These are phyloP conservation scores for Aptenodytes patagonicus DNA, from an alignment of 2,113 vertebrate species.

Conservation along the genomic window DNA sequence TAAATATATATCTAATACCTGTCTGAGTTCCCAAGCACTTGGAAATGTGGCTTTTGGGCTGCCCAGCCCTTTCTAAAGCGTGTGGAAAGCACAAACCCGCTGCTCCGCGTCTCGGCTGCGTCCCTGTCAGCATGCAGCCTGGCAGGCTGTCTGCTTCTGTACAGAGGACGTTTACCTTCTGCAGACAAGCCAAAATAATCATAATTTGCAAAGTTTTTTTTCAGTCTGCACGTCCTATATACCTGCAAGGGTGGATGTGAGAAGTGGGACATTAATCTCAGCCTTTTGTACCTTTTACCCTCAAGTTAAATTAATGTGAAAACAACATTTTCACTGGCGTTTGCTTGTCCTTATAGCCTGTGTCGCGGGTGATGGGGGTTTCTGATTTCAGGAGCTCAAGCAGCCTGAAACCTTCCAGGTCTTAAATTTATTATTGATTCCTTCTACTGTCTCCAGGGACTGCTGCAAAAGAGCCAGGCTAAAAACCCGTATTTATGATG, in stretches of 20 bases:
- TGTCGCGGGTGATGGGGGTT: background rate
- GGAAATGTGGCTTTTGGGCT: background rate
- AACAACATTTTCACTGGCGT: background rate
- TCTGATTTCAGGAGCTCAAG: background rate
- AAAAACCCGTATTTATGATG: slow-evolving; percentile 55
- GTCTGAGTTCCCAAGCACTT: background rate
- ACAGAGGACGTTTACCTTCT: background rate
- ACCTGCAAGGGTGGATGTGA: background rate
- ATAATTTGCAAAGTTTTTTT: background rate
- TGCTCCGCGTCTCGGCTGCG: background rate
- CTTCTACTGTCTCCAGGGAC: slow-evolving; percentile 21
- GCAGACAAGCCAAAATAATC: background rate
- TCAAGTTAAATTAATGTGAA: background rate
- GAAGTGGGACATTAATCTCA: background rate
- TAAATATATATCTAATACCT: background rate
- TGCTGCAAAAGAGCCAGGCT: slow-evolving; percentile 40
- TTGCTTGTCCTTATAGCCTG: background rate
- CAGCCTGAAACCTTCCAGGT: slow-evolving; percentile 38
- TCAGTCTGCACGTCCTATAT: background rate
- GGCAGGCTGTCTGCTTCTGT: background rate
- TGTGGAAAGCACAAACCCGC: background rate
- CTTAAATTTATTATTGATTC: slow-evolving; percentile 64
- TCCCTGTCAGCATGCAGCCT: background rate
- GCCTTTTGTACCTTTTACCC: background rate
- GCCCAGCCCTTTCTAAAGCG: background rate